These are phyloP conservation scores for Eumacrocentrus americanus DNA, from an alignment of 2,888 invertebrate genomes.

Conservation along the genomic window DNA sequence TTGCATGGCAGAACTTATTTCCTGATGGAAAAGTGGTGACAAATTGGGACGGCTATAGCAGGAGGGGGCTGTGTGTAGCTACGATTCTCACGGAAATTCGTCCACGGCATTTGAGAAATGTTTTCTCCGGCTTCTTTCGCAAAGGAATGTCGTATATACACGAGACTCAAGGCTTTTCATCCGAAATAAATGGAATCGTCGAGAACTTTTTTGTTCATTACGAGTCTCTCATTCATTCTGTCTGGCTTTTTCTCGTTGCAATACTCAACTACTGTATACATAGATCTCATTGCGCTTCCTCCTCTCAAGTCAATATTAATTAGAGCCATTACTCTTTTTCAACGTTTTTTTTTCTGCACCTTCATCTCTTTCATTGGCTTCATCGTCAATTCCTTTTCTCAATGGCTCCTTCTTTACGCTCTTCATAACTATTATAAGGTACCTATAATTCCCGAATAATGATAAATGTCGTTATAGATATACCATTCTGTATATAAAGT, in stretches of 20 bases:
- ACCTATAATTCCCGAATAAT: too few species aligned
- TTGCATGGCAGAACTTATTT: conserved; percentile 20
- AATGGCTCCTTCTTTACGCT: too few species aligned
- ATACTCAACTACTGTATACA: background rate
- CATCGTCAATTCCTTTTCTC: background rate
- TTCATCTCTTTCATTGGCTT: background rate
- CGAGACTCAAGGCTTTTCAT: conserved; percentile 16
- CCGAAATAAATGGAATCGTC: conserved; percentile 24
- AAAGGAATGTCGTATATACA: conserved; percentile 4
- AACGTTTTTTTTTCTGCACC: background rate
- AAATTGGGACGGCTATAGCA: conserved; percentile 26
- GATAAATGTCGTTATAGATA: too few species aligned
- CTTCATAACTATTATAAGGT: too few species aligned
- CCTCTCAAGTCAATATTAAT: conserved; percentile 19
- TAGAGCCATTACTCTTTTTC: conserved; percentile 6
- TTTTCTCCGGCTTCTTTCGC: conserved; percentile 12
- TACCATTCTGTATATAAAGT: too few species aligned
- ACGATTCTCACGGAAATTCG: conserved; percentile 15
- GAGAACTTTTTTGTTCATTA: conserved; percentile 15
- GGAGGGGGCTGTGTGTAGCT: too few species aligned
- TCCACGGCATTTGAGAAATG: conserved; percentile 30
- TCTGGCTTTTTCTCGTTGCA: background rate
- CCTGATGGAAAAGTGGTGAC: conserved; percentile 22
- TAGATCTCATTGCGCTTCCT: background rate
- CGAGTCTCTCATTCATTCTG: conserved; percentile 7